Conservation (phyloP, 2,888 invertebrate species). For the Phyto melanocephala region DNA sequence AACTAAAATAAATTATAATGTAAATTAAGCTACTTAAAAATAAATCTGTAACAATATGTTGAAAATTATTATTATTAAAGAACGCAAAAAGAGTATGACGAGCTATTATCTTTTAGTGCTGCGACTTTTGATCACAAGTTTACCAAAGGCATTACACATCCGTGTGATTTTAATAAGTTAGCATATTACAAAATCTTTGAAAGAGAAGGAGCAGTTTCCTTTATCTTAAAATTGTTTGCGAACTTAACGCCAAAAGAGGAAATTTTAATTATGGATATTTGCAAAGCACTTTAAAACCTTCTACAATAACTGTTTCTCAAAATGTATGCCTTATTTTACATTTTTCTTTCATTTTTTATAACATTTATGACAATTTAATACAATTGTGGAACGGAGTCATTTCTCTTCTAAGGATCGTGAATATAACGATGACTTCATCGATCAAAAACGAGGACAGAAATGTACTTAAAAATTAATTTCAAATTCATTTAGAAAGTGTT, state of each 20-base stretch:
- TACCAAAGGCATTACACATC: conserved; percentile 12
- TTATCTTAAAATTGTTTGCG: background rate
- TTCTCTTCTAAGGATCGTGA: background rate
- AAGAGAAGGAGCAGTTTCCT: no score
- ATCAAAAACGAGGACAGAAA: no score
- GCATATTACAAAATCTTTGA: conserved; percentile 22
- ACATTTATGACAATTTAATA: background rate
- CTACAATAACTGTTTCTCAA: background rate
- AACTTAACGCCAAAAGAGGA: conserved; percentile 4
- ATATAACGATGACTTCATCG: no score
- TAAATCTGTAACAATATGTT: no score
- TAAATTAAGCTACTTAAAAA: no score
- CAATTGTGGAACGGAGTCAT: background rate
- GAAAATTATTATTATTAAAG: background rate
- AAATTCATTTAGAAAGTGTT: background rate
- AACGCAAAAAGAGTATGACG: background rate
- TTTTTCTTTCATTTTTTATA: no score
- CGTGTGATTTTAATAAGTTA: conserved; percentile 7
- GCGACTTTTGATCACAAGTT: conserved; percentile 13
- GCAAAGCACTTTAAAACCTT: conserved; percentile 17
- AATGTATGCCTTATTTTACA: conserved; percentile 1
- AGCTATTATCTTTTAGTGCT: background rate
- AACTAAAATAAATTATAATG: no score
- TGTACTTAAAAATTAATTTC: background rate
- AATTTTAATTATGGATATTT: conserved; percentile 27